phyloP scores from a whole-genome alignment of 2,113 vertebrate species.

The Nicator chloris region DNA sequence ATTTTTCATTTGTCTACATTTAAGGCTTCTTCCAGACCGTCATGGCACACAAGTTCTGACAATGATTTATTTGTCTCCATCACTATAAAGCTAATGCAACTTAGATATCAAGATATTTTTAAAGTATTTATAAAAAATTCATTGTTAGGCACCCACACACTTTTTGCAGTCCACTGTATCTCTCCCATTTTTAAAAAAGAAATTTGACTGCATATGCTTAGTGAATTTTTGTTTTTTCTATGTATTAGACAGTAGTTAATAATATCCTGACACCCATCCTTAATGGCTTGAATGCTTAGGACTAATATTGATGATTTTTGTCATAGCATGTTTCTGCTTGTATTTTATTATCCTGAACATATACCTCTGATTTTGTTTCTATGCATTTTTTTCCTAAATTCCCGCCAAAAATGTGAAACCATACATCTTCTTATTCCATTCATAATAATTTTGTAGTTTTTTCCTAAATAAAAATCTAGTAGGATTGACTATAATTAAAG shows the following conservation, averaged over 20 bases:
- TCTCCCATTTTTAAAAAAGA: background rate
- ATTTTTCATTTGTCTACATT: background rate
- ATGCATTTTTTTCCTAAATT: background rate
- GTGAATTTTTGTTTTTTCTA: background rate
- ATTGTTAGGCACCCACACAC: background rate
- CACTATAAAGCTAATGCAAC: rapidly evolving
- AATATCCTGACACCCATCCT: background rate
- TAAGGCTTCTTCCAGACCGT: background rate
- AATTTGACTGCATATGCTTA: background rate
- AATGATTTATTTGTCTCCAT: background rate
- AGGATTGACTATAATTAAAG: background rate
- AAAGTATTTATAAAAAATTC: background rate
- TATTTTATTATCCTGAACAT: background rate
- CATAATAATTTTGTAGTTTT: background rate
- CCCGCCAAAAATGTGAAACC: background rate
- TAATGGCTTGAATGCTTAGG: background rate
- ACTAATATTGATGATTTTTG: background rate
- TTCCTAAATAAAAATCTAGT: background rate
- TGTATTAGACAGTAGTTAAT: background rate
- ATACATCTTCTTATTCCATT: background rate
- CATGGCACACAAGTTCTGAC: background rate
- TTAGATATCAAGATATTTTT: background rate
- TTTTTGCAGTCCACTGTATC: background rate
- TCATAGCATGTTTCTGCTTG: background rate
- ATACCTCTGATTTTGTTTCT: background rate